phyloP scores from a whole-genome alignment of 92 coral and sea anemone species.

The Parazoanthus swiftii region DNA sequence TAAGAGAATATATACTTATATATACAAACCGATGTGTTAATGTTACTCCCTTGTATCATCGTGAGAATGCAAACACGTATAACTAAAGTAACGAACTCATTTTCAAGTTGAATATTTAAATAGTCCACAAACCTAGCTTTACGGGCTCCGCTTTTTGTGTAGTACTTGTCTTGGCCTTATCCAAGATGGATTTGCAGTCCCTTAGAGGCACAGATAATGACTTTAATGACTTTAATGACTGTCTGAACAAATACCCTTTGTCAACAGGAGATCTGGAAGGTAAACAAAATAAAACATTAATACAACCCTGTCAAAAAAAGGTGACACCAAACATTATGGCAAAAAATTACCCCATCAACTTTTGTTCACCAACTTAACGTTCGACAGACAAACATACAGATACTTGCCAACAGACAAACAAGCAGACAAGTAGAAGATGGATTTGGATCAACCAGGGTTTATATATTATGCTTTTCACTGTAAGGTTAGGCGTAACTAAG shows the following conservation, averaged over 20 bases:
- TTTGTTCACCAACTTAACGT: not conserved
- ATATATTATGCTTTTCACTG: no score
- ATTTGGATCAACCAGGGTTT: not conserved
- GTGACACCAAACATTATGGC: not conserved
- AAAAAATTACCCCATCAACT: not conserved
- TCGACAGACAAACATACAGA: not conserved
- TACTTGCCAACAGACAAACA: not conserved
- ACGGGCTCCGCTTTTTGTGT: not conserved
- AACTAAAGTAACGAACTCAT: not conserved
- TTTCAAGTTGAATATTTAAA: not conserved
- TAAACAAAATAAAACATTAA: not conserved
- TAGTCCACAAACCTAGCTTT: conserved; percentile 27
- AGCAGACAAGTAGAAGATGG: not conserved
- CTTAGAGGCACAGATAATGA: conserved; percentile 6
- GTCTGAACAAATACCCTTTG: conserved; percentile 36
- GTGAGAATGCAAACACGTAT: not conserved
- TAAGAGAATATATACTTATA: not conserved
- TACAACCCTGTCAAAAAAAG: not conserved
- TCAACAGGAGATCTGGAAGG: not conserved
- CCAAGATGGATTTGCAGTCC: not conserved
- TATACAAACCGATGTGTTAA: not conserved
- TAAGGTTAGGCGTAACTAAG: no score
- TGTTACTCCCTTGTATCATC: no score
- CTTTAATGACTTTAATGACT: conserved; percentile 30
- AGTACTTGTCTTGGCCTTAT: not conserved